Base-by-base conservation (phyloP, 2,888 invertebrate species). In the Diaperis boleti region DNA sequence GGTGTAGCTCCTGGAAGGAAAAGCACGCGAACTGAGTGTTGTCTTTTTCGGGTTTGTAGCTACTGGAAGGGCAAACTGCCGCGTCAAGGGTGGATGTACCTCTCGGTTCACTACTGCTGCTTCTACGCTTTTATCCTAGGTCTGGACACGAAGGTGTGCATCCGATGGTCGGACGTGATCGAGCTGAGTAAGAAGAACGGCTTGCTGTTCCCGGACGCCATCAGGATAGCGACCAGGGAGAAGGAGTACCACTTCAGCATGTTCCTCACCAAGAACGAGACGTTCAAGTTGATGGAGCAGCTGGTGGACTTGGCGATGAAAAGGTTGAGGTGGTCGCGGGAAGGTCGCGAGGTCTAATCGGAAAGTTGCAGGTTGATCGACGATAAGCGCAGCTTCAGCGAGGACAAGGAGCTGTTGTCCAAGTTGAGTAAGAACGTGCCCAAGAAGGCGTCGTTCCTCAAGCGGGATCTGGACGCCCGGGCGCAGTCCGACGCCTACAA, bases 221-320 rank as follows among this genome's bases (percentile, higher is more conserved):
- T 97, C 60, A 90, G 89, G 81, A 87, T 97, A 3, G 88, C 89
- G 13, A 96, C 96, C 0, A 87, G 95, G 68, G 92, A 95, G 72
- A 91, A 89, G 73, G 87, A 93, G 83, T 92, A 94, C 83, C 90
- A 91, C 78, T 99, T 98, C 82, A 95, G 94, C 5, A 88, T 98
- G 88, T 92, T 98, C 76, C 82, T 96, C 69, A 92, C 89, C 77
- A 92, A 94, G 77, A 88, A 88, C 55, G 97, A 98, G 80, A 95
- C 96, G 0, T 96, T 92, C 81, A 87, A 89, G 10, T 81, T 98
- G 71, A 96, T 98, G 90, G 93, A 96, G 76, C 98, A 98, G 79
- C 84, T 99, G 35, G 95, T 96, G 54, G 98, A 98, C 83, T 89
- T 98, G 83, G 97, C 98, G 59, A 97, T 98, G 90, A 96, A 95